These are phyloP conservation scores for Oreochromis aureus DNA, from an alignment of 2,113 vertebrate genomes.

Conservation along the genomic window DNA sequence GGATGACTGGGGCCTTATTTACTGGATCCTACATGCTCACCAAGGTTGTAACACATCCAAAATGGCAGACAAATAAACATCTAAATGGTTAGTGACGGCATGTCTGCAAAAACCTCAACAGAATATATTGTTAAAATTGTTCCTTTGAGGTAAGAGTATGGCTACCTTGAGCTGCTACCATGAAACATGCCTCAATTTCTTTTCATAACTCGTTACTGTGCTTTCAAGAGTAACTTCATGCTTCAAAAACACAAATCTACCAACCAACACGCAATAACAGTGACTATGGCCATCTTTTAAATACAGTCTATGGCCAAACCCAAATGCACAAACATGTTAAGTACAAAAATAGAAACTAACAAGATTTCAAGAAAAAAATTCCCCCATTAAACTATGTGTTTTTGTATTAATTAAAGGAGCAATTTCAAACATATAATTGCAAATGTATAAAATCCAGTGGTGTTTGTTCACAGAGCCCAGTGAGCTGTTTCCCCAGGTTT, in stretches of 20 bases:
- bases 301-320: neutral
- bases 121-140: neutral
- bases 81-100: accelerated
- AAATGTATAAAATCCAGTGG: neutral
- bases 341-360: neutral
- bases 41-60: neutral
- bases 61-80: neutral
- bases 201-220: neutral
- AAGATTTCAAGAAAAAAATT: neutral
- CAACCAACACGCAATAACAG: neutral
- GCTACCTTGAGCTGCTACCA: neutral
- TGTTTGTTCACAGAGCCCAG: neutral
- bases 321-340: neutral
- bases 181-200: neutral
- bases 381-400: neutral
- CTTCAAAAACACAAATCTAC: neutral
- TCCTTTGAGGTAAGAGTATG: neutral
- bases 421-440: neutral
- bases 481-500: neutral
- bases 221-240: neutral
- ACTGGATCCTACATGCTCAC: neutral
- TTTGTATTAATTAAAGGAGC: neutral
- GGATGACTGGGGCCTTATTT: neutral
- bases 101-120: neutral
- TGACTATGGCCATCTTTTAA: neutral